These are phyloP conservation scores for Phymatocera aterrima DNA, from an alignment of 2,888 invertebrate species.

Conservation along the genomic window DNA sequence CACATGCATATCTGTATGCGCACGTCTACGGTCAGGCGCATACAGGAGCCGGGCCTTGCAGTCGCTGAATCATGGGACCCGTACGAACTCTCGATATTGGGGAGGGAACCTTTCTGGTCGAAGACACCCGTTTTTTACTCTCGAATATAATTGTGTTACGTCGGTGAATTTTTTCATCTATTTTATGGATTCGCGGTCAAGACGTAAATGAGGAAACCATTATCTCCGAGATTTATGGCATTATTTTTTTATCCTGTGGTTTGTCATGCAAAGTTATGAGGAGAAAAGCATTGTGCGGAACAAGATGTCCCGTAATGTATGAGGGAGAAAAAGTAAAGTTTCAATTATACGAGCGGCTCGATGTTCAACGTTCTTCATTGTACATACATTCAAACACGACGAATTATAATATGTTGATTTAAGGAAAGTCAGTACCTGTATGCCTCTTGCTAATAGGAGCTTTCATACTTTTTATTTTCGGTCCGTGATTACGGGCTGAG, in stretches of 20 bases:
- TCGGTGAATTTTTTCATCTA: conserved; percentile 4
- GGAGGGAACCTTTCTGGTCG: conserved; percentile 68
- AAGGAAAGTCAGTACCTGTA: not conserved
- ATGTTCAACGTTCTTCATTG: not conserved
- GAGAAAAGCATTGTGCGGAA: not conserved
- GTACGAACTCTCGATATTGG: conserved; percentile 59
- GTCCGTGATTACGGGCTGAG: not conserved
- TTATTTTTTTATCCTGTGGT: not conserved
- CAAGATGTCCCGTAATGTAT: not conserved
- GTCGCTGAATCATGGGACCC: conserved; percentile 61
- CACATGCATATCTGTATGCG: conserved; percentile 15
- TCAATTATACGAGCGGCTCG: not conserved
- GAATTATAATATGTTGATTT: not conserved
- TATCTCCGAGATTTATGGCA: not conserved
- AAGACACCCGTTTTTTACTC: conserved; percentile 38
- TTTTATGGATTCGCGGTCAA: conserved; percentile 20
- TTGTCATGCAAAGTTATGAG: not conserved
- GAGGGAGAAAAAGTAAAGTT: not conserved
- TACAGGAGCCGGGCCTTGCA: conserved; percentile 50
- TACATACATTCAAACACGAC: not conserved
- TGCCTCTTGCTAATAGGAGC: not conserved
- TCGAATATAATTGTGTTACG: conserved; percentile 24
- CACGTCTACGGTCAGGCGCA: not conserved
- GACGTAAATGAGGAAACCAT: not conserved
- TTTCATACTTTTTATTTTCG: not conserved